Percentiles rank a stretch among this genome's conserved stretches.
Evolutionary conservation across 2,113 vertebrate species (phyloP).

Genomic region (Takifugu flavidus): DNA sequence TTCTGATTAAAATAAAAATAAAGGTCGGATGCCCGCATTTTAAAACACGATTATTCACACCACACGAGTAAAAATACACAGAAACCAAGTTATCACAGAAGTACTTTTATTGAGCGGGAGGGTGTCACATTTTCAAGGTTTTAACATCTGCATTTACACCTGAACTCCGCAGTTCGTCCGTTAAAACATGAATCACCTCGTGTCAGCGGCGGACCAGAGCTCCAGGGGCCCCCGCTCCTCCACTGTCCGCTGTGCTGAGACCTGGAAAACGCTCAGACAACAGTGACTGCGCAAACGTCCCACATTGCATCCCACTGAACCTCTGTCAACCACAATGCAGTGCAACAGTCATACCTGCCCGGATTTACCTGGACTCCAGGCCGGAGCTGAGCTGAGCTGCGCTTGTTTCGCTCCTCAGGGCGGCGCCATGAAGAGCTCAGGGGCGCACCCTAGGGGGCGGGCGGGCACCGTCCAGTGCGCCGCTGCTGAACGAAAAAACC

Average conservation of each 20-base stretch:
- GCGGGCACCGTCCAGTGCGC: slow-evolving; percentile 61
- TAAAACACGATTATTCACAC: no score
- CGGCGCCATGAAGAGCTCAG: slow-evolving; percentile 25
- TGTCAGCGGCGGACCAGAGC: slow-evolving; percentile 22
- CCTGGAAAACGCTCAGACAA: slow-evolving; percentile 74
- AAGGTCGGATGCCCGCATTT: no score
- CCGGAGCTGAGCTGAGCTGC: slow-evolving; percentile 33
- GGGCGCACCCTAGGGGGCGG: slow-evolving; percentile 52
- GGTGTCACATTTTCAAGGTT: not conserved
- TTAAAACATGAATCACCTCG: slow-evolving; percentile 46
- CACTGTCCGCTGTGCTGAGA: slow-evolving; percentile 31
- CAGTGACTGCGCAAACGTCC: slow-evolving; percentile 54
- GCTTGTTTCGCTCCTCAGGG: slow-evolving; percentile 31
- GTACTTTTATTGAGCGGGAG: slow-evolving; percentile 1
- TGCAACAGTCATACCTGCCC: slow-evolving; percentile 57
- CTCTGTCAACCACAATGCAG: slow-evolving; percentile 29
- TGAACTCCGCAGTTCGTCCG: no score
- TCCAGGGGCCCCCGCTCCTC: slow-evolving; percentile 26
- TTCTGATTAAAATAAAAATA: no score
- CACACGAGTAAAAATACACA: not conserved
- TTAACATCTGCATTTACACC: not conserved
- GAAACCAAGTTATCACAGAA: not conserved
- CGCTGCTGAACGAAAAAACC: slow-evolving; percentile 77
- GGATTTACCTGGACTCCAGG: slow-evolving; percentile 68
- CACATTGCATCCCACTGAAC: slow-evolving; percentile 31